Percentiles rank a stretch among this genome's conserved stretches.
Evolutionary conservation across 2,113 vertebrate species (phyloP).

Genomic region (Procavia capensis): DNA sequence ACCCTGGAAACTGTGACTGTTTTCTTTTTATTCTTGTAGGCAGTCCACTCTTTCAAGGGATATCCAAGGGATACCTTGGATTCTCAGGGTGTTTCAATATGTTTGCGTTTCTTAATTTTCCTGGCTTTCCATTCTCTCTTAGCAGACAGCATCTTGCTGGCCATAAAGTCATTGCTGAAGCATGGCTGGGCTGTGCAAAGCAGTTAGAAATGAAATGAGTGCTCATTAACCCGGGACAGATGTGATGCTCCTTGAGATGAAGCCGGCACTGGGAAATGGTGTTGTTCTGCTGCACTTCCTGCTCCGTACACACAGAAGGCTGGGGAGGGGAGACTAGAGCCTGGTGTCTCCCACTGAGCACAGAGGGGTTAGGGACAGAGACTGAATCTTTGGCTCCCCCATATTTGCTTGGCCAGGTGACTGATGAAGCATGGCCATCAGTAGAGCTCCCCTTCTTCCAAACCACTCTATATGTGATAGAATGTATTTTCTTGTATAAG

Average conservation of each 20-base stretch:
- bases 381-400: rapidly evolving
- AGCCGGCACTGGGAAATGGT: neutral
- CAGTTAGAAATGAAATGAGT: rapidly evolving
- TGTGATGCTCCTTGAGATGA: rapidly evolving
- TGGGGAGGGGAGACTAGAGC: rapidly evolving
- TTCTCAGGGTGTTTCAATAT: neutral
- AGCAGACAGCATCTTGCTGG: too few species aligned
- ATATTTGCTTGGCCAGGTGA: rapidly evolving
- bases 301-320: rapidly evolving
- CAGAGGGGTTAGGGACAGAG: rapidly evolving
- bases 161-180: neutral
- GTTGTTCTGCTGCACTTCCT: rapidly evolving
- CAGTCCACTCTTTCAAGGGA: neutral
- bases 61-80: rapidly evolving
- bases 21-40: rapidly evolving
- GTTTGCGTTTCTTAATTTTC: too few species aligned
- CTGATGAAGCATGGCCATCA: too few species aligned
- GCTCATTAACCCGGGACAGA: rapidly evolving
- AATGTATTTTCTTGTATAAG: rapidly evolving
- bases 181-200: rapidly evolving
- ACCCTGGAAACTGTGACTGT: neutral
- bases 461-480: rapidly evolving
- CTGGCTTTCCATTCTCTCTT: rapidly evolving
- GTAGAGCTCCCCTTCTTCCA: rapidly evolving
- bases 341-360: rapidly evolving